Conservation (phyloP, 2,888 invertebrate genomes). For the Eurytoma adleriae region DNA sequence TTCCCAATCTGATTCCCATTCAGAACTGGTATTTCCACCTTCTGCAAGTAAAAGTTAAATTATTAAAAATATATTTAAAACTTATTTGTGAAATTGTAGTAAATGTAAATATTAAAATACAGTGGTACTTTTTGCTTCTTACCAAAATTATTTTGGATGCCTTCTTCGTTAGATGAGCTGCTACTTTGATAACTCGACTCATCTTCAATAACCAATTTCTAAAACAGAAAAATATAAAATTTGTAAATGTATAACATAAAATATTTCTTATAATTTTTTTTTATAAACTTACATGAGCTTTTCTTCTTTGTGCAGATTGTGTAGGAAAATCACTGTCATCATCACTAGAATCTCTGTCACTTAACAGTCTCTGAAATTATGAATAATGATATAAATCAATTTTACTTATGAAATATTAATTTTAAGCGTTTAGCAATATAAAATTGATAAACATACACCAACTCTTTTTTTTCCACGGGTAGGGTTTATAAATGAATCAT, state of each 20-base stretch:
- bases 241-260: background rate
- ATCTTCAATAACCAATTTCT: constrained; percentile 65
- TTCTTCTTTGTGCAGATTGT: constrained; percentile 63
- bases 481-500: constrained; percentile 65
- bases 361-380: constrained; percentile 77
- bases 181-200: constrained; percentile 62
- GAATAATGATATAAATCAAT: constrained; percentile 5
- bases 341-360: constrained; percentile 75
- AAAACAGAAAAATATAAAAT: constrained; percentile 49
- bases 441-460: constrained; percentile 63
- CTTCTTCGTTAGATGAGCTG: constrained; percentile 59
- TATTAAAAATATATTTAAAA: background rate
- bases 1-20: constrained; percentile 73
- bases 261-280: background rate
- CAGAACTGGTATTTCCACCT: constrained; percentile 62
- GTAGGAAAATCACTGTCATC: constrained; percentile 57
- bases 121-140: constrained; percentile 4
- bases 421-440: background rate
- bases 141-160: constrained; percentile 59
- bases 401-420: background rate
- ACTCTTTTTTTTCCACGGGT: constrained; percentile 66
- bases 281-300: constrained; percentile 65
- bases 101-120: background rate
- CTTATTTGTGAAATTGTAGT: too few relatives aligned
- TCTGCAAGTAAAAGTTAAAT: constrained; percentile 51